Evolutionary conservation across 1,140 invertebrate species (phyloP).

Genomic region (Drosophila tani): DNA sequence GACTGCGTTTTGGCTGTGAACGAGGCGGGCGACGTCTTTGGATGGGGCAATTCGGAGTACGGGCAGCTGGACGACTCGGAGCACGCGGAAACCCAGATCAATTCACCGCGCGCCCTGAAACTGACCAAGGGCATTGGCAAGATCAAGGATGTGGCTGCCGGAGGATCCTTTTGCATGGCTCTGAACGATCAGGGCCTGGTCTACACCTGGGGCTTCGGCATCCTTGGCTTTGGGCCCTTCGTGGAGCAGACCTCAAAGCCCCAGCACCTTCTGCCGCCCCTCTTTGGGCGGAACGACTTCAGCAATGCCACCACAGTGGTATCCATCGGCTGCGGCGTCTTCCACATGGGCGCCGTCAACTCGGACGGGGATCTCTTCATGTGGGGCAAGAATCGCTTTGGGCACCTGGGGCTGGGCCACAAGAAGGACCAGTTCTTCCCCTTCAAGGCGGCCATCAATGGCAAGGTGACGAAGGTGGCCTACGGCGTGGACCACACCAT

Average conservation of each 20-base stretch:
- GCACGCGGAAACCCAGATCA: constrained; percentile 87
- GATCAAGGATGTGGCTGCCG: constrained; percentile 92
- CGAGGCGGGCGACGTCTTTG: constrained; percentile 97
- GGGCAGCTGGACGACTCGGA: constrained; percentile 89
- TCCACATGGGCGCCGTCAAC: constrained; percentile 92
- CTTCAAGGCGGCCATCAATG: constrained; percentile 92
- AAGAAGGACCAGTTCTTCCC: constrained; percentile 94
- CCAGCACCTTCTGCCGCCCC: constrained; percentile 89
- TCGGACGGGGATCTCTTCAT: constrained; percentile 93
- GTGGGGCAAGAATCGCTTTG: constrained; percentile 95
- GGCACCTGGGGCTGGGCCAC: constrained; percentile 93
- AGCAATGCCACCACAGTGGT: constrained; percentile 89
- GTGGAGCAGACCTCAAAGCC: constrained; percentile 89
- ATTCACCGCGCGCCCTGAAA: constrained; percentile 89
- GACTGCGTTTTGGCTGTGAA: constrained; percentile 96
- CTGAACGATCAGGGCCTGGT: constrained; percentile 91
- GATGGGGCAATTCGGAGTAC: constrained; percentile 99
- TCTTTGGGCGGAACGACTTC: constrained; percentile 95
- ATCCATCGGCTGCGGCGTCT: constrained; percentile 90
- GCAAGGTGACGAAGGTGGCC: constrained; percentile 89
- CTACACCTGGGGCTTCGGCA: constrained; percentile 97
- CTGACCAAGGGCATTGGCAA: constrained; percentile 89
- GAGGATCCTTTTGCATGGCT: constrained; percentile 93
- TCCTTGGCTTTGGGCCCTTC: constrained; percentile 94
- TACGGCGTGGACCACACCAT: constrained; percentile 95